Conservation (phyloP, 2,797 vertebrate species). For the Falco novaeseelandiae region DNA sequence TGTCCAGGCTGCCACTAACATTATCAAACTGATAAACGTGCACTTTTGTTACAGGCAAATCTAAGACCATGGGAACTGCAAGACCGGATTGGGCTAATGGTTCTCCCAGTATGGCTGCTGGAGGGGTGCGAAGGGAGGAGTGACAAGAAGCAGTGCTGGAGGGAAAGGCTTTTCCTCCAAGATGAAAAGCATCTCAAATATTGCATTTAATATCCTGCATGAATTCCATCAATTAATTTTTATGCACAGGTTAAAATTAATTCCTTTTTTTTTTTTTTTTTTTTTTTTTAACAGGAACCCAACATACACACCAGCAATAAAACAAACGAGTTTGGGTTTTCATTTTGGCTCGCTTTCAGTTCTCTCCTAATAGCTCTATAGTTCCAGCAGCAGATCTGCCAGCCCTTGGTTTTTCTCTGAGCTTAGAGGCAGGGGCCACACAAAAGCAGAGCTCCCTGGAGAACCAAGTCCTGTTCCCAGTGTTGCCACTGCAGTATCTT, state of each 20-base stretch:
- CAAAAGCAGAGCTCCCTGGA: background rate
- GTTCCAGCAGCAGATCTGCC: background rate
- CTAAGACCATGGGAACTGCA: background rate
- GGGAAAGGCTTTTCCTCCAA: background rate
- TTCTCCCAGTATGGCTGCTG: background rate
- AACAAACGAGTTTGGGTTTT: background rate
- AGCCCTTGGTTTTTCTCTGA: background rate
- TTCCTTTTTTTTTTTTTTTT: background rate
- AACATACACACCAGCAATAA: background rate
- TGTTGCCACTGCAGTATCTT: background rate
- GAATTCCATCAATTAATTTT: background rate
- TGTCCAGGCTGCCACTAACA: background rate
- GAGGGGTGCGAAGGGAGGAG: background rate
- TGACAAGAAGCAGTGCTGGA: background rate
- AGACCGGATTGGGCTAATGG: background rate
- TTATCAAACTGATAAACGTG: background rate
- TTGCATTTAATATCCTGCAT: background rate
- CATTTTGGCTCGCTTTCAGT: background rate
- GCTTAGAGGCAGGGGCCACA: background rate
- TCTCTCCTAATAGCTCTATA: background rate
- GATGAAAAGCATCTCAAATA: background rate
- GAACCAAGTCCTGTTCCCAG: background rate
- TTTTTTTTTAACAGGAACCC: background rate
- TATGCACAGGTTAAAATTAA: background rate
- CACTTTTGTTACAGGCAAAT: background rate